Evolutionary conservation across 2,888 invertebrate species (phyloP).

Genomic region (Acronicta psi): DNA sequence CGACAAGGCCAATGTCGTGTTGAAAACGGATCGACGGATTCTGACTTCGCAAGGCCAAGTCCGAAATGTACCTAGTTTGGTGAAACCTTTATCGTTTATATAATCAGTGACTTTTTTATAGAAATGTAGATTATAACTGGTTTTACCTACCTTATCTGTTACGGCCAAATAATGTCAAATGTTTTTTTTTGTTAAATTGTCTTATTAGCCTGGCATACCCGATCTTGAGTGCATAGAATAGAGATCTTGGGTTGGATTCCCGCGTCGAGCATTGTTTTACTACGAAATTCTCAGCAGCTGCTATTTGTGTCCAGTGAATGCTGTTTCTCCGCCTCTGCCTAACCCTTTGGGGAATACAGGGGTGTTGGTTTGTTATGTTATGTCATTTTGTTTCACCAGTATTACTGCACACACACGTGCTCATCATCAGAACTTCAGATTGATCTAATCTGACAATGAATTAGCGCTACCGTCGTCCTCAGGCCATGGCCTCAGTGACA

Average conservation of each 20-base stretch:
- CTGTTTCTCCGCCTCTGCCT: no score
- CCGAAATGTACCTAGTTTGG: conserved; percentile 22
- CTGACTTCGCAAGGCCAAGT: conserved; percentile 24
- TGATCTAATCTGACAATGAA: conserved; percentile 49
- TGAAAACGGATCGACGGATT: conserved; percentile 44
- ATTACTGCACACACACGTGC: conserved; percentile 17
- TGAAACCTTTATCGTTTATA: conserved; percentile 15
- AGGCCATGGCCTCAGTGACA: conserved; percentile 47
- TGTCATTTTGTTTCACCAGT: conserved; percentile 5
- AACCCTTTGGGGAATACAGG: no score
- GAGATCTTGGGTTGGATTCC: no score
- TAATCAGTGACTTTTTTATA: conserved; percentile 22
- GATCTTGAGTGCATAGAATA: no score
- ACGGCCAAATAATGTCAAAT: no score
- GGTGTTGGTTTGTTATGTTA: no score
- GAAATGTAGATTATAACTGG: background rate
- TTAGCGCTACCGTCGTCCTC: conserved; percentile 30
- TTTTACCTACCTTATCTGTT: no score
- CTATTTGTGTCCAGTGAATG: no score
- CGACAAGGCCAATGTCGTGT: conserved; percentile 57
- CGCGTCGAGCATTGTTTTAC: no score
- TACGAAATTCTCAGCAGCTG: no score
- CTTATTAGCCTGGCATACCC: no score
- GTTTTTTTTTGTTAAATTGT: no score
- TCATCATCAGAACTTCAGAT: conserved; percentile 29